Base-by-base conservation (phyloP, 2,113 vertebrate species). In the Aegypius monachus region DNA sequence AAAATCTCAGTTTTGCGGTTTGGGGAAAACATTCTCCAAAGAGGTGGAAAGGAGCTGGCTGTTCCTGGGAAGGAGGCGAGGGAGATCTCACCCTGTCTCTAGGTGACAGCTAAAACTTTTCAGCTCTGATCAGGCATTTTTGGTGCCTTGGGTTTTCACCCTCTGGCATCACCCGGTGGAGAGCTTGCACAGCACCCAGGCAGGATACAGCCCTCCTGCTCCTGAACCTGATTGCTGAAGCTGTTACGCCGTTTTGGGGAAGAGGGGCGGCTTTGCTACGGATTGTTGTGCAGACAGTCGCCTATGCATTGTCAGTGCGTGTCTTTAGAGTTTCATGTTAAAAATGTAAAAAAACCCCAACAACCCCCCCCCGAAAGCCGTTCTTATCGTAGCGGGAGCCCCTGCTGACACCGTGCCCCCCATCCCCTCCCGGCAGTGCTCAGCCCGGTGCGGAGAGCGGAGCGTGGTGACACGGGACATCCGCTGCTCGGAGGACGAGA, bases 401-500 rank as follows among this genome's bases (percentile, higher is more conserved):
- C 10, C 7, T 12, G 26, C 29, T 94, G 73, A 92, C 1, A 0
- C 74, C 4, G 11, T 70, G 12, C 27, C 18, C 26, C 8, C 27
- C 6, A 22, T 79, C 42, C 59, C 45, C 10, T 55, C 45, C 53
- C 4, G 10, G 29, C 96, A 99, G 99, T 99, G 99, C 94, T 97
- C 98, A 2, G 99, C 99, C 8, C 99, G 98, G 95, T 99, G 99
- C 13, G 99, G 99, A 21, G 98, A 98, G 78, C 98, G 95, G 91
- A 98, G 98, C 8, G 97, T 98, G 89, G 99, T 99, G 96, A 99
- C 97, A 6, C 97, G 99, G 42, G 99, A 99, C 43, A 99, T 99
- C 87, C 99, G 99, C 96, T 99, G 99, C 96, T 99, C 99, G 0
- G 99, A 99, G 31, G 99, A 99, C 1, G 98, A 98, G 97, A 98